Percentiles rank a stretch among this genome's conserved stretches.
phyloP scores from a whole-genome alignment of 2,797 vertebrate genomes.

The Silurus lanzhouensis region DNA sequence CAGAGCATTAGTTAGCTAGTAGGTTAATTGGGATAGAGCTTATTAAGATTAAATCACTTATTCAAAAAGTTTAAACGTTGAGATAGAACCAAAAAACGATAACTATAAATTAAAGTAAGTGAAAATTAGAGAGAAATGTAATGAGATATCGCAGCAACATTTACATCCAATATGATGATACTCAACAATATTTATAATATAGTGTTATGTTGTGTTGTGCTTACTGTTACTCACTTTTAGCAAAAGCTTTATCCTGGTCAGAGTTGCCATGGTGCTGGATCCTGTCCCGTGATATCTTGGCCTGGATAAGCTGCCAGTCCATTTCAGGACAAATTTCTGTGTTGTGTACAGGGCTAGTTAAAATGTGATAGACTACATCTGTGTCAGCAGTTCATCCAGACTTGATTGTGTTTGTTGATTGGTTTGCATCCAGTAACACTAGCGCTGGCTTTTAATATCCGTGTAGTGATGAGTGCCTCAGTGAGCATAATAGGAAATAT shows the following conservation, averaged over 20 bases:
- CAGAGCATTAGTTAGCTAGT: too few relatives aligned
- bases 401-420: neutral
- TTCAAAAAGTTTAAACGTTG: too few relatives aligned
- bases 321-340: neutral
- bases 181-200: neutral
- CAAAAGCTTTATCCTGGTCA: neutral
- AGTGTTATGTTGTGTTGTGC: neutral
- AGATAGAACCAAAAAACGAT: too few relatives aligned
- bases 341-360: neutral
- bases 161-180: too few relatives aligned
- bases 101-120: too few relatives aligned
- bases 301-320: neutral
- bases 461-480: conserved; percentile 24
- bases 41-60: too few relatives aligned
- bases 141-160: too few relatives aligned
- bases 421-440: neutral
- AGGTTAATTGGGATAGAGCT: too few relatives aligned
- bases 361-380: neutral
- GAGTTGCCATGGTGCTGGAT: neutral
- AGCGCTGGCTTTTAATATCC: neutral
- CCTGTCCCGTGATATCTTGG: neutral
- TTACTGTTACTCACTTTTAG: neutral
- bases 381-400: neutral
- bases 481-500: conserved; percentile 28
- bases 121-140: too few relatives aligned